These are phyloP conservation scores for Laupala kohalensis DNA, from an alignment of 1,140 invertebrate species.

Conservation along the genomic window DNA sequence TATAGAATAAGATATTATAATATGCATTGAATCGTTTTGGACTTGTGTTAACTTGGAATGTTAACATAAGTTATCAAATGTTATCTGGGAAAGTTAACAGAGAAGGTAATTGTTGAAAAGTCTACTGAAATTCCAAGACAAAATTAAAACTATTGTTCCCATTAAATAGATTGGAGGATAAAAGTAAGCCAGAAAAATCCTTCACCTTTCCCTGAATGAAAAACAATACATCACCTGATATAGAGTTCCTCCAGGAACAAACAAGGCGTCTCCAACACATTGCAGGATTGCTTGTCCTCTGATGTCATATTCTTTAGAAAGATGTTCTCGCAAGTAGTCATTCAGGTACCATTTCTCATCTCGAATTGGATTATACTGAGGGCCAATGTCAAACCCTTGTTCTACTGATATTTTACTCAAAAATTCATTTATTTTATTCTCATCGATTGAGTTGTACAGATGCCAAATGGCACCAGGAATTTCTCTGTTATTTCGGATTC, in stretches of 20 bases:
- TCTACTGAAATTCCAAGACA: too few relatives aligned
- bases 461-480: conserved; percentile 49
- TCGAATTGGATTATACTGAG: conserved; percentile 47
- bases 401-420: conserved; percentile 42
- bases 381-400: conserved; percentile 36
- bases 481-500: conserved; percentile 34
- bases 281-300: conserved; percentile 46
- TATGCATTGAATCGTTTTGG: too few relatives aligned
- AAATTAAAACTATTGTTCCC: too few relatives aligned
- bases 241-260: conserved; percentile 51
- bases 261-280: conserved; percentile 48
- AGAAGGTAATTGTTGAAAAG: too few relatives aligned
- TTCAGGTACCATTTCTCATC: conserved; percentile 49
- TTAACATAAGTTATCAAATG: too few relatives aligned
- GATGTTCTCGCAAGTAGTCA: conserved; percentile 33
- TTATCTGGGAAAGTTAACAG: too few relatives aligned
- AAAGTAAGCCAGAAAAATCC: too few relatives aligned
- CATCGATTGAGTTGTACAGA: conserved; percentile 46
- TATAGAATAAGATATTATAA: too few relatives aligned
- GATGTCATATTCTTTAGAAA: conserved; percentile 42
- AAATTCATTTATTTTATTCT: conserved; percentile 45
- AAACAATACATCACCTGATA: conserved; percentile 37
- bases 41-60: too few relatives aligned
- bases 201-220: too few relatives aligned
- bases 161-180: too few relatives aligned